Conservation (phyloP, 1,140 invertebrate species). For the Caerostris extrusa region DNA sequence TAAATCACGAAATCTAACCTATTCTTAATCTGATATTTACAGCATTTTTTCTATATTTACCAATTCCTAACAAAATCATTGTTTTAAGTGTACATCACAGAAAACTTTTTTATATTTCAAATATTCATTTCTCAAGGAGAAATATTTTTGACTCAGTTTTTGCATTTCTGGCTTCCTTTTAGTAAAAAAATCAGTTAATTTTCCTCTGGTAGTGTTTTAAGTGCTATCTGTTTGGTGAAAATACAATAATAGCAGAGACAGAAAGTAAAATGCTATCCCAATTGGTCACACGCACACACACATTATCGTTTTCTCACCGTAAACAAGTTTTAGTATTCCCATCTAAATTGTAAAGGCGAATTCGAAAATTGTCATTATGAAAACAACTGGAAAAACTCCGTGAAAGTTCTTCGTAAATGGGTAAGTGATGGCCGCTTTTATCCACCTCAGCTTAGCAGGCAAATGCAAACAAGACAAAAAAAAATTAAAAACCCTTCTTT, state of each 20-base stretch:
- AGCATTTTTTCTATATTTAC: too few species aligned
- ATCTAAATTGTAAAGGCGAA: conserved; percentile 22
- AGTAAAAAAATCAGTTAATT: not conserved
- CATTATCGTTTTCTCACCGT: not conserved
- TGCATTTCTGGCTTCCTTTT: too few species aligned
- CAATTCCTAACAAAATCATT: too few species aligned
- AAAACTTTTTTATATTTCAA: too few species aligned
- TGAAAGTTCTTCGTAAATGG: not conserved
- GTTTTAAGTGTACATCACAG: too few species aligned
- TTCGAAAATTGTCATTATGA: conserved; percentile 25
- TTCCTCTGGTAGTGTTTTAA: not conserved
- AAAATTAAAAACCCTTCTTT: conserved; percentile 2
- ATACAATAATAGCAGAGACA: not conserved
- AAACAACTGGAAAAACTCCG: not conserved
- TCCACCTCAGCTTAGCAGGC: not conserved
- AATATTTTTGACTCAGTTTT: too few species aligned
- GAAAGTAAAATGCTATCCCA: not conserved
- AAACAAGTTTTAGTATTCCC: not conserved
- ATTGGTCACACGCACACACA: not conserved
- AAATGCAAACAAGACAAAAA: not conserved
- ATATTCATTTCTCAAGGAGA: too few species aligned
- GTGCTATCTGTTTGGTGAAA: not conserved
- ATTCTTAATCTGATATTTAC: too few species aligned
- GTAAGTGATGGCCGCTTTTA: conserved; percentile 8
- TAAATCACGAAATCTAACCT: too few species aligned